Evolutionary conservation across 2,797 vertebrate species (phyloP), one percentile per base, ranked within the genome.

Genomic region (Percopsis omiscomaycus): DNA sequence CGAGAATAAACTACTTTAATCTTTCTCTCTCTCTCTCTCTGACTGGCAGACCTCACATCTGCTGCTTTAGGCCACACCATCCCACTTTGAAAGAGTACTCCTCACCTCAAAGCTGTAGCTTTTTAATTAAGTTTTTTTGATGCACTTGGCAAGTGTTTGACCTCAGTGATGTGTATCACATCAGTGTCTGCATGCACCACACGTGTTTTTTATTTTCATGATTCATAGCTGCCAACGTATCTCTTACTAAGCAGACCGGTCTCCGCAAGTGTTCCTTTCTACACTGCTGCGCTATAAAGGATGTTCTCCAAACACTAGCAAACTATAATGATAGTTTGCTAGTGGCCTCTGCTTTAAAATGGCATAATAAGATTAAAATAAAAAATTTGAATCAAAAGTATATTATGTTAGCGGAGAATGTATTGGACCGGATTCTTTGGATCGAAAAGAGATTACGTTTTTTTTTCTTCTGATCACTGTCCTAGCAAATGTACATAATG

Each of bases 1-100:
- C 37, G 75, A 88, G 88, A 90, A 90, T 87, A 86, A 88, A 86
- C 79, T 60, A 37, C 84, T 88, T 90, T 84, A 79, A 86, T 88
- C 65, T 75, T 16, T 64, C 48, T 32, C 62, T 77, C 29, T 32
- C n/a, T 15, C 69, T 32, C 68, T 47, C 61, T 32, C 69, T 61
- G 60, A 30, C 74, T 63, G 68, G 12, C 72, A 45, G 65, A 29
- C 71, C 71, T 65, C 85, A 87, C 88, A 90, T 90, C 86, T 88
- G 86, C 74, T 52, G 37, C 60, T 48, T 37, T 67, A 60, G 69
- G 70, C 84, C 69, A 47, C 76, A 69, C 82, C 72, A 69, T 75
- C 78, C 85, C 79, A 61, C 71, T 71, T 75, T 81, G 75, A 77
- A 76, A 82, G 80, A 69, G 74, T 77, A 69, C 75, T 60, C 79